Base-by-base conservation (phyloP, 2,797 vertebrate genomes). In the Cyclopterus lumpus region DNA sequence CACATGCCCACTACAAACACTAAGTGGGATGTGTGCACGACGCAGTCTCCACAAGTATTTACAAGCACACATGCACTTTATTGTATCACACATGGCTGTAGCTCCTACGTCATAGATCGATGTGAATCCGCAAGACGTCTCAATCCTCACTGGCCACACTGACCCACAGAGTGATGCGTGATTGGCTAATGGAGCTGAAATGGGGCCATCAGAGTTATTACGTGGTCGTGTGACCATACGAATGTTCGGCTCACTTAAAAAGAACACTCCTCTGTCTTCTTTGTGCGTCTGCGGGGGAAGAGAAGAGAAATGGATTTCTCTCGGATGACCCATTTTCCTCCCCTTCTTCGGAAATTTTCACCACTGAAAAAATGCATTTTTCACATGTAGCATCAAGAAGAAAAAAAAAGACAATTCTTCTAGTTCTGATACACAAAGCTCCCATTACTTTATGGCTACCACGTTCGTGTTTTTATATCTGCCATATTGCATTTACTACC, bases 31-130 rank as follows among this genome's bases (percentile, higher is more conserved):
- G 59, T 59, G 49, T 71, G 82, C 66, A 58, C 40, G 30, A 75
- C 7, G 79, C 73, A 66, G 79, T 66, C 81, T 73, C 89, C 80
- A 60, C 84, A 87, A 86, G 77, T 77, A 90, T 89, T 92, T 89
- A 90, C 85, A 82, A 87, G 87, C 89, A 86, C 84, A 88, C 66
- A 70, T 82, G 83, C 72, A 75, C 67, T 82, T 80, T 83, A 87
- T 83, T 88, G 73, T 78, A 64, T 84, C 75, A 61, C 83, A 80
- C 82, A 71, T 59, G 81, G 80, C 67, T 70, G 64, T 2, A 73
- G 65, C 42, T 40, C 54, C 67, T 4, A 68, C 73, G 28, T 83
- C 82, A 70, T 24, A 28, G 42, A 76, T 68, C 30, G 55, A 51
- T 48, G 64, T 40, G 34, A 84, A 82, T 71, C 74, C 22, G 18